Evolutionary conservation across 2,113 vertebrate genomes (phyloP), one percentile per base, ranked within the genome.

Genomic region (Dicrurus megarhynchus): DNA sequence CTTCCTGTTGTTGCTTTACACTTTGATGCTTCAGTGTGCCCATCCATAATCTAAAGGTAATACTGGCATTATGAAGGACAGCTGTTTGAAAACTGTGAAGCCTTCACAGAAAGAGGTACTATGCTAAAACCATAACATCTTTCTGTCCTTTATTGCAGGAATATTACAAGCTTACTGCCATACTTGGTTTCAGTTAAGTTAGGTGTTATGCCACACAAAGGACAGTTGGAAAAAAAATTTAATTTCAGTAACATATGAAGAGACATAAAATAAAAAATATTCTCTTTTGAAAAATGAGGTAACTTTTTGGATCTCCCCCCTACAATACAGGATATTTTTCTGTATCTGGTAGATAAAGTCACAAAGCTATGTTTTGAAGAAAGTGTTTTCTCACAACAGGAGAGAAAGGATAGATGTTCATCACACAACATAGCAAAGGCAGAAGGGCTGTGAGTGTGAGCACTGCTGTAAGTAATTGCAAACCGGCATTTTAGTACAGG

Each of bases 401-500:
- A 94, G 32, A 77, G 53, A 84, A 94, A 94, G 64, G 20, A 89
- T 1, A 60, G 53, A 73, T 22, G 80, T 46, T 41, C 22, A 74
- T 64, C 70, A 84, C 49, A 27, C 50, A 86, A 92, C 14, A 88
- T 1, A 79, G 91, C 15, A 18, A 87, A 83, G n/a, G 55, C 28
- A 63, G 65, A 91, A 90, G 32, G 42, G 55, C 28, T 87, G 49
- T 61, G 79, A 63, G 39, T 24, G n/a, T 9, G 23, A 89, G 71
- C 91, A 61, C 44, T 90, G 46, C 56, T 73, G 57, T 73, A 95
- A 94, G 63, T 22, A 93, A 26, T 22, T 90, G 64, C 90, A 96
- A 93, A 96, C 33, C 32, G 74, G 10, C 83, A 61, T 87, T 94
- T 84, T 71, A 88, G 56, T 57, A 80, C 42, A 95, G 69, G 68